Conservation (phyloP, 2,888 invertebrate species). For the Drosophila formosana region DNA sequence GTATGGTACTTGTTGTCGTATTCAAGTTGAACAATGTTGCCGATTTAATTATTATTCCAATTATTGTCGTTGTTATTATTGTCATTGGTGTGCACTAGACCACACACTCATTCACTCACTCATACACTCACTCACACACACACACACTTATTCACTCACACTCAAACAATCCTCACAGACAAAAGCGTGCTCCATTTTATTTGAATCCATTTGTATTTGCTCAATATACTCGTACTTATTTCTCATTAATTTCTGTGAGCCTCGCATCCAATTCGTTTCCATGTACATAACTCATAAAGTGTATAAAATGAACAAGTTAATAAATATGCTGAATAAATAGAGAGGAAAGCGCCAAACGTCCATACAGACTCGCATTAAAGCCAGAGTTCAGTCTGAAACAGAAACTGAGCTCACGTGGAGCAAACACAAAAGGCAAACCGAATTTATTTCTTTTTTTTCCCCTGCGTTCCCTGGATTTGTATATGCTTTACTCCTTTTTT, state of each 20-base stretch:
- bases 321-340: constrained; percentile 23
- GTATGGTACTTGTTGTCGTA: constrained; percentile 66
- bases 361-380: constrained; percentile 8
- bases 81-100: constrained; percentile 68
- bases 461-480: constrained; percentile 8
- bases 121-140: constrained; percentile 14
- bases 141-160: constrained; percentile 8
- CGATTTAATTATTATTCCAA: constrained; percentile 50
- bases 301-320: constrained; percentile 20
- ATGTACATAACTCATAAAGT: constrained; percentile 15
- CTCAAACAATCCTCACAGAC: constrained; percentile 17
- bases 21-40: constrained; percentile 64
- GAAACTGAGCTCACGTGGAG: constrained; percentile 18
- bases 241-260: constrained; percentile 30
- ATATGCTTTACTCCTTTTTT: background rate
- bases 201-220: constrained; percentile 21
- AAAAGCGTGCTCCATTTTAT: constrained; percentile 50
- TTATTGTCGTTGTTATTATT: constrained; percentile 40
- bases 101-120: constrained; percentile 24
- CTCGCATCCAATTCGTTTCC: constrained; percentile 6
- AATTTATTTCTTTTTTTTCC: background rate
- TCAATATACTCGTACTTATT: constrained; percentile 9
- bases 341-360: background rate
- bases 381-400: background rate
- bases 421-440: constrained; percentile 19